Base-by-base conservation (phyloP, 2,797 vertebrate species). In the Hozukius guyotensis region DNA sequence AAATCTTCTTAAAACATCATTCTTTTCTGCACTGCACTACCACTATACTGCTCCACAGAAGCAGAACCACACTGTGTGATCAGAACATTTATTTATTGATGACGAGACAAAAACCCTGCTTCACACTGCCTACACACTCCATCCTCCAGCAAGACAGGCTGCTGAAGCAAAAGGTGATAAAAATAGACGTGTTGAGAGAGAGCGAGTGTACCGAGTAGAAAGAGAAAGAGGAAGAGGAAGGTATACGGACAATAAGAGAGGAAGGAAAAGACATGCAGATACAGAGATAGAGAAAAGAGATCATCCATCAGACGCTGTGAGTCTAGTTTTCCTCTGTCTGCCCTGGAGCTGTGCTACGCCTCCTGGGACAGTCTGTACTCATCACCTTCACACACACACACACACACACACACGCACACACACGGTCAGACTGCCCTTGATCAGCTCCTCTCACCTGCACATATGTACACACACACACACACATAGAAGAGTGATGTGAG, bases 301-400 rank as follows among this genome's bases (percentile, higher is more conserved):
- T 42, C 38, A 42, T 70, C 67, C 62, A 69, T 62, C 57, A 82
- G 49, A 72, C 24, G 49, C 20, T 38, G 31, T 20, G 61, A 76
- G 73, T 56, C 29, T 68, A 53, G 73, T 73, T 73, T 65, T 65
- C 67, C 57, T 59, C 32, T 52, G 70, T 68, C 72, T 84, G 75
- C 34, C 78, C 84, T 71, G 12, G 8, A 72, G 84, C 82, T 53
- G 55, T 36, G 52, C 78, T 38, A 1, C 2, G 2, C 38, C 86
- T 42, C 73, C 59, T 60, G 84, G 75, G 87, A 83, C 72, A 70
- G 61, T 65, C 71, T 78, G 81, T 77, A 63, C 85, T 80, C 70
- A 78, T 77, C 75, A 86, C 80, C 70, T 78, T 71, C 62, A 55
- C 61, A 36, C 12, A 63, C 24, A 13, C 78, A 56, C 59, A 67